Evolutionary conservation across 2,797 vertebrate genomes (phyloP), one percentile per base, ranked within the genome.

Genomic region (Dendrocincla tyrannina): DNA sequence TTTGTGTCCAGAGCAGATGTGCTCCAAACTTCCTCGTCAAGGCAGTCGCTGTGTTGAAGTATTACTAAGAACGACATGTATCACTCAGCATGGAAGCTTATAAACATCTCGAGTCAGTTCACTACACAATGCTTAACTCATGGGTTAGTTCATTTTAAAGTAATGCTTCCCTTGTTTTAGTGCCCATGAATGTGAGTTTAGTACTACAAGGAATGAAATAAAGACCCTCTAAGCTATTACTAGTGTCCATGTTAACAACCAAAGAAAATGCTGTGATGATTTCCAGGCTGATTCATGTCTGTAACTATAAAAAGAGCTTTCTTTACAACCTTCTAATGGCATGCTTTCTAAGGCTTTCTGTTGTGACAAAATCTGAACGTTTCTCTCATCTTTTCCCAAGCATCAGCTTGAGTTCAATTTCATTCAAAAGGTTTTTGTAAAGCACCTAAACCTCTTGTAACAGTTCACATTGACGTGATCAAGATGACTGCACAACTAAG

Each of bases 91-190:
- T 41, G 44, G 70, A 91, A 44, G 50, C 68, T 52, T 7, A 78
- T 53, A 72, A 70, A 94, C 72, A 68, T 50, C 79, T 64, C 2
- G 5, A 93, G 62, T 50, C 86, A 86, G 39, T 80, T 91, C 82
- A 89, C 75, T 55, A 70, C 66, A 88, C 79, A 93, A 67, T 32
- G 47, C 84, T 93, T 74, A 92, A 91, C 85, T 92, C 86, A 22
- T 5, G 32, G 85, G 30, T 52, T 78, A 41, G 78, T 83, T 87
- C 52, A 70, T 91, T 94, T 69, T 27, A 82, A 83, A 91, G 92
- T 64, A 93, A 94, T 64, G 89, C 89, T 93, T 86, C 67, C 10
- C 82, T 95, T 95, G 82, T 92, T 91, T 77, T 33, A 89, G 56
- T 12, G 50, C 59, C 85, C 53, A 78, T 95, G 49, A 59, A 89